Percentiles rank a stretch among this genome's conserved stretches.
phyloP scores from a whole-genome alignment of 2,113 vertebrate species.

The Sapajus apella region DNA sequence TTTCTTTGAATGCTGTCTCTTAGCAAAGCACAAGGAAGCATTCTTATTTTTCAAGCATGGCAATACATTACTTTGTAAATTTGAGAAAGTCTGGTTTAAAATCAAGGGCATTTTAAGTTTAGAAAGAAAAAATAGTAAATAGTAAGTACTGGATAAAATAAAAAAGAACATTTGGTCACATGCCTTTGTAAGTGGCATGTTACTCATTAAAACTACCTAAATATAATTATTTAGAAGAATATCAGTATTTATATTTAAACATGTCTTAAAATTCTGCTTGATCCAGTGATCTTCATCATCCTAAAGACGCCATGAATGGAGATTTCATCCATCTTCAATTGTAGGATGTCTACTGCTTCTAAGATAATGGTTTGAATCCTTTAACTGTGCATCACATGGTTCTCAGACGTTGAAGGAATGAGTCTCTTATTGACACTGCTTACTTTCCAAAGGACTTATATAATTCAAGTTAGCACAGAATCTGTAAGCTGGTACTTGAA shows the following conservation, averaged over 20 bases:
- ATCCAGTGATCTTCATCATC: background rate
- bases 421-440: background rate
- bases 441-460: background rate
- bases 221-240: background rate
- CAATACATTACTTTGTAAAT: background rate
- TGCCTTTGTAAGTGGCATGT: background rate
- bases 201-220: background rate
- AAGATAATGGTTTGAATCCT: background rate
- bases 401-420: background rate
- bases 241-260: background rate
- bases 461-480: background rate
- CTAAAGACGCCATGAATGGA: background rate
- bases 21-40: background rate
- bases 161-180: background rate
- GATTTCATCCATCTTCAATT: background rate
- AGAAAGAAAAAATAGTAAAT: background rate
- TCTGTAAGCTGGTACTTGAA: background rate
- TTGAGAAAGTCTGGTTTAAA: constrained; percentile 45
- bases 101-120: background rate
- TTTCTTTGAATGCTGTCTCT: constrained; percentile 59
- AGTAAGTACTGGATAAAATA: background rate
- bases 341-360: background rate
- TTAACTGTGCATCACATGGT: background rate
- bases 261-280: background rate
- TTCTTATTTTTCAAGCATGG: constrained; percentile 41